phyloP scores from a whole-genome alignment of 2,888 invertebrate genomes.

The Drosophila robusta region DNA sequence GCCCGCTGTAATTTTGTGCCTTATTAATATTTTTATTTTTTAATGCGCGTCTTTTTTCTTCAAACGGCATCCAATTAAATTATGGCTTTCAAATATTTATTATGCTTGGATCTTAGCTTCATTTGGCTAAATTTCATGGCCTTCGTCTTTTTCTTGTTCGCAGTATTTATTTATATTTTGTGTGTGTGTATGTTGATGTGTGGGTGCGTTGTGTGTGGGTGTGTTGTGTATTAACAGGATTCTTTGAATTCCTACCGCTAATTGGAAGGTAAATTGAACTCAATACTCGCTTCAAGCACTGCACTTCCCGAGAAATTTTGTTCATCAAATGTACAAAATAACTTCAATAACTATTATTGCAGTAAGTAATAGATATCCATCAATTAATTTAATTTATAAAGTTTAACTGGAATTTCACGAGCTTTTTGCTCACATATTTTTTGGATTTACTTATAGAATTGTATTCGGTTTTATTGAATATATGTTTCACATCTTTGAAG shows the following conservation, averaged over 20 bases:
- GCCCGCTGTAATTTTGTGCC: constrained; percentile 14
- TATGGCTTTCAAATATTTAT: constrained; percentile 55
- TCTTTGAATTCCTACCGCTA: constrained; percentile 8
- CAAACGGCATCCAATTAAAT: constrained; percentile 58
- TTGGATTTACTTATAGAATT: too few relatives aligned
- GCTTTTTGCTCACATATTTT: too few relatives aligned
- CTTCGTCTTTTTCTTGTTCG: too few relatives aligned
- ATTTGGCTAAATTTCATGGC: constrained; percentile 16
- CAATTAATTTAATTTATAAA: too few relatives aligned
- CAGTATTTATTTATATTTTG: not conserved
- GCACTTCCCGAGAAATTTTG: constrained; percentile 1
- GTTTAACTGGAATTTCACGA: too few relatives aligned
- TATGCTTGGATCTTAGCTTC: constrained; percentile 19
- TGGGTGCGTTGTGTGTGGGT: not conserved
- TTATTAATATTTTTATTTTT: constrained; percentile 5
- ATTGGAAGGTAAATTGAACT: constrained; percentile 17
- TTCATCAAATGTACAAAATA: not conserved
- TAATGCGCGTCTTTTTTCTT: constrained; percentile 14
- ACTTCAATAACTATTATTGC: not conserved
- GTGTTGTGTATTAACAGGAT: constrained; percentile 21
- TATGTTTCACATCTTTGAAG: too few relatives aligned
- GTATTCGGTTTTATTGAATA: too few relatives aligned
- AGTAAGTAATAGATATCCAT: not conserved
- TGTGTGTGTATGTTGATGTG: constrained; percentile 1
- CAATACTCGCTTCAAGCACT: constrained; percentile 20